Evolutionary conservation across 2,113 vertebrate genomes (phyloP).

Genomic region (Macrotis lagotis): DNA sequence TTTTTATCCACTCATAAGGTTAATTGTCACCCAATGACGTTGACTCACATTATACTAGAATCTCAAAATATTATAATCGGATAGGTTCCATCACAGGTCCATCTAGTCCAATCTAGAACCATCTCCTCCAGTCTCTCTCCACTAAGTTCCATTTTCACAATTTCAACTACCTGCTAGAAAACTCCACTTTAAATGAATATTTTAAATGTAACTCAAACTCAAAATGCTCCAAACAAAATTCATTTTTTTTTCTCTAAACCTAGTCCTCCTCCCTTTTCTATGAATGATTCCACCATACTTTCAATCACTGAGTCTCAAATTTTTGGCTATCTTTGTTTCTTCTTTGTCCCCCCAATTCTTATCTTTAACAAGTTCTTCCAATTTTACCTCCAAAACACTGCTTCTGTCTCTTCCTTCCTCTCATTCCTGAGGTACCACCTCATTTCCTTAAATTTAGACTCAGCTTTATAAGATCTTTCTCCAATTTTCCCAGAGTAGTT

Average conservation of each 20-base stretch:
- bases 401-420: background rate
- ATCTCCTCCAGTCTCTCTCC: background rate
- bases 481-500: background rate
- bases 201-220: background rate
- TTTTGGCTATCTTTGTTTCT: background rate
- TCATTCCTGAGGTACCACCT: too few relatives aligned
- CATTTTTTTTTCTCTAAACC: background rate
- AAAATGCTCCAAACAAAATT: background rate
- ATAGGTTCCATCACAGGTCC: background rate
- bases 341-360: background rate
- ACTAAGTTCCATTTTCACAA: background rate
- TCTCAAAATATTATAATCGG: background rate
- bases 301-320: background rate
- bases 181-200: background rate
- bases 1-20: background rate
- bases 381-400: background rate
- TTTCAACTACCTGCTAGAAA: background rate
- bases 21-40: background rate
- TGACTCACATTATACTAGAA: background rate
- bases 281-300: background rate
- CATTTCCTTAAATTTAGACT: background rate
- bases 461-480: background rate
- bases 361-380: background rate
- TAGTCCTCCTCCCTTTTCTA: background rate
- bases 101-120: background rate